A percentile compares a stretch with the other conserved stretches of the same genome.
Conservation (phyloP, 1,140 invertebrate species). For the Meloidogyne exigua region DNA sequence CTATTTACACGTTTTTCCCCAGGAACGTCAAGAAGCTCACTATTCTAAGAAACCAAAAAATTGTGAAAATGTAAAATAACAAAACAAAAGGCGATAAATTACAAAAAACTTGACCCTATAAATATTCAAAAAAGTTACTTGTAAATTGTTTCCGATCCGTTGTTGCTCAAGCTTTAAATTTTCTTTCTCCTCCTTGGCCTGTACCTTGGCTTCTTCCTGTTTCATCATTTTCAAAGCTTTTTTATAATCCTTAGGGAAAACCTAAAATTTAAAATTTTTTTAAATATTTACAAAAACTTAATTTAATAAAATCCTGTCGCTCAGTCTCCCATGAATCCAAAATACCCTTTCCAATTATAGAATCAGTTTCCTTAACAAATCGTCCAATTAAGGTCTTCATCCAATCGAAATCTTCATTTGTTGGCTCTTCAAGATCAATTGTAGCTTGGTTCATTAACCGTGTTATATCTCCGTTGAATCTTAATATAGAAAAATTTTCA, state of each 20-base stretch:
- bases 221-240: conserved; percentile 78
- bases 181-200: conserved; percentile 61
- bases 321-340: conserved; percentile 79
- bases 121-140: conserved; percentile 4
- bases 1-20: conserved; percentile 37
- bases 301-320: conserved; percentile 83
- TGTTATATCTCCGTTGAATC: conserved; percentile 26
- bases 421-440: conserved; percentile 58
- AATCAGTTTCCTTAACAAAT: conserved; percentile 85
- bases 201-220: conserved; percentile 66
- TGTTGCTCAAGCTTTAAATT: conserved; percentile 30
- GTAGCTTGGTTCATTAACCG: conserved; percentile 58
- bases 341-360: conserved; percentile 77
- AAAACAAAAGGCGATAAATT: not conserved
- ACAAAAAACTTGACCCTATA: not conserved
- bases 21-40: conserved; percentile 1
- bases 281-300: conserved; percentile 47
- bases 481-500: not conserved
- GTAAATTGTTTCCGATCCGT: conserved; percentile 29
- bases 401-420: conserved; percentile 75
- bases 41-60: not conserved
- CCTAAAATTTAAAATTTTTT: conserved; percentile 58
- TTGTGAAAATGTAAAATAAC: not conserved
- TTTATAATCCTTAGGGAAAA: conserved; percentile 96
- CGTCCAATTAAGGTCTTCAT: conserved; percentile 79